phyloP scores from a whole-genome alignment of 1,140 invertebrate species.

The Drosophila jambulina region DNA sequence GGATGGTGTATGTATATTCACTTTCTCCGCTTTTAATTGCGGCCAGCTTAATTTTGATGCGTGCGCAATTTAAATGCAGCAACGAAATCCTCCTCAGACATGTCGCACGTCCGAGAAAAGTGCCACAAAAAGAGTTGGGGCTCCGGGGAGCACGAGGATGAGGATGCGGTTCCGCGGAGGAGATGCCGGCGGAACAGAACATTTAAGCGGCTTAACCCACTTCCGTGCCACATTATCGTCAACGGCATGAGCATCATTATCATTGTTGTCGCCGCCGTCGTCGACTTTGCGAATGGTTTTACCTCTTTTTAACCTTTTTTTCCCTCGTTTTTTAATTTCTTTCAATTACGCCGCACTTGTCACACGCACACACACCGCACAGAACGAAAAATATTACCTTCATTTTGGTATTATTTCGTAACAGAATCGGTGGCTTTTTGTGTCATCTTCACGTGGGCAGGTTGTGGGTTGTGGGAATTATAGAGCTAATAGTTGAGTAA shows the following conservation, averaged over 20 bases:
- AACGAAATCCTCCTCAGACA: slow-evolving; percentile 47
- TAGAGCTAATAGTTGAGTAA: neutral
- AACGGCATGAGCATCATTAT: slow-evolving; percentile 38
- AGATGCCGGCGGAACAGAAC: slow-evolving; percentile 48
- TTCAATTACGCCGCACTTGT: slow-evolving; percentile 80
- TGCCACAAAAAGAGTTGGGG: slow-evolving; percentile 24
- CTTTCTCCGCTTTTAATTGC: slow-evolving; percentile 79
- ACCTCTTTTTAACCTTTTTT: neutral
- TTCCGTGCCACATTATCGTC: slow-evolving; percentile 78
- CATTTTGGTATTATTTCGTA: slow-evolving; percentile 30
- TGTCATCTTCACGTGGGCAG: neutral
- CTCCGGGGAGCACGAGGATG: neutral
- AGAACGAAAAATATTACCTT: slow-evolving; percentile 7
- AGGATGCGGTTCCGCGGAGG: slow-evolving; percentile 2
- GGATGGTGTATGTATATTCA: slow-evolving; percentile 45
- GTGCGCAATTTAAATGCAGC: slow-evolving; percentile 69
- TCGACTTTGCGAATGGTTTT: slow-evolving; percentile 46
- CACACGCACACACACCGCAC: slow-evolving; percentile 33
- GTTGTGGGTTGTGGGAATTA: neutral
- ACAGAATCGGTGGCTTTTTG: slow-evolving; percentile 8
- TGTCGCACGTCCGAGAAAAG: slow-evolving; percentile 58
- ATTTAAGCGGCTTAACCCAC: slow-evolving; percentile 83
- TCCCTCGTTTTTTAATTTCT: slow-evolving; percentile 69
- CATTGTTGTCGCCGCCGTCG: slow-evolving; percentile 40
- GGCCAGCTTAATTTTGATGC: slow-evolving; percentile 70